Conservation (phyloP, 2,888 invertebrate genomes). For the Oasisia sp. region DNA sequence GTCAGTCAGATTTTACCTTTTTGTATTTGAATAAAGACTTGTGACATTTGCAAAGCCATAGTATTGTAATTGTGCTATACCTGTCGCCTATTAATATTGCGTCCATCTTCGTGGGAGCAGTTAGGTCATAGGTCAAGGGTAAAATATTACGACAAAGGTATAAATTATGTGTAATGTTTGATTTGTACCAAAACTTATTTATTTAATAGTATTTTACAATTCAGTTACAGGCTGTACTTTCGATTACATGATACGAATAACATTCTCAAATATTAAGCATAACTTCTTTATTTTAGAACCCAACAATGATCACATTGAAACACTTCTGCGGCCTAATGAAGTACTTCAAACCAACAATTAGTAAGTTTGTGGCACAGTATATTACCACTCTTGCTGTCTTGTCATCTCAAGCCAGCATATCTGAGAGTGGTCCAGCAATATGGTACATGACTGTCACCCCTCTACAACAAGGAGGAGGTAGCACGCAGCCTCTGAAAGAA, state of each 20-base stretch:
- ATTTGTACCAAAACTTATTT: background rate
- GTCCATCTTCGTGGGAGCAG: conserved; percentile 83
- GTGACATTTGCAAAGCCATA: no score
- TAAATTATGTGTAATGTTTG: background rate
- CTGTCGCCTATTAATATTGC: conserved; percentile 81
- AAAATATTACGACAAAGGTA: background rate
- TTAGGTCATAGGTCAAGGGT: conserved; percentile 64
- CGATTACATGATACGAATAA: background rate
- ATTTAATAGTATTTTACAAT: background rate
- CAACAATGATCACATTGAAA: conserved; percentile 73
- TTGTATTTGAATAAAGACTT: background rate
- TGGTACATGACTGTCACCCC: no score
- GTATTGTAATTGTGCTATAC: no score
- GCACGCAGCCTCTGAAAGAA: no score
- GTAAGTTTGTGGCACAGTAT: conserved; percentile 67
- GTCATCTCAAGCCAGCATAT: background rate
- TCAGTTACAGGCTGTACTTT: background rate
- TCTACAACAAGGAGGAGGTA: no score
- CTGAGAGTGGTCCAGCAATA: background rate
- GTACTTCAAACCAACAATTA: conserved; percentile 79
- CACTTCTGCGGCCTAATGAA: conserved; percentile 85
- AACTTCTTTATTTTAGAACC: conserved; percentile 65
- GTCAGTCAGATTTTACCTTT: background rate
- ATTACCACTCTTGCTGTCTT: background rate
- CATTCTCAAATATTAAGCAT: background rate